Conservation (phyloP, 2,797 vertebrate species). For the Acipenser ruthenus region DNA sequence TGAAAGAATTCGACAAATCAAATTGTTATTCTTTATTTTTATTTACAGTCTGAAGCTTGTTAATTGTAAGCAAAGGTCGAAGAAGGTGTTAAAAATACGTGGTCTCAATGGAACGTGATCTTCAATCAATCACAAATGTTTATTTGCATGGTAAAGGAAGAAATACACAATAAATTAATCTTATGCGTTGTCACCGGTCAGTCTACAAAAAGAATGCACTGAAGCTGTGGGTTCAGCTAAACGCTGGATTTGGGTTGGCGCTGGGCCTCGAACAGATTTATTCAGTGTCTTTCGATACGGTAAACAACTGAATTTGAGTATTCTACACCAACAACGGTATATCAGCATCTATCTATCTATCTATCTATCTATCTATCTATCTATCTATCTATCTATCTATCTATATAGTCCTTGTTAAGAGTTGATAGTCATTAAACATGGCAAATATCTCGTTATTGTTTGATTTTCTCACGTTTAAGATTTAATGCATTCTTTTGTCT, state of each 20-base stretch:
- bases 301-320: neutral
- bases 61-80: neutral
- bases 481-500: too few species aligned
- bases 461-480: too few species aligned
- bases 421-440: too few species aligned
- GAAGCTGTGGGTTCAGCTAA: constrained; percentile 15
- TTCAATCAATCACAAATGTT: constrained; percentile 2
- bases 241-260: neutral
- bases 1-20: constrained; percentile 5
- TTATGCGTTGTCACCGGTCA: constrained; percentile 12
- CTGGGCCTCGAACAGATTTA: neutral
- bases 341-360: too few species aligned
- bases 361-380: too few species aligned
- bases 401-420: too few species aligned
- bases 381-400: too few species aligned
- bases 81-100: too few species aligned
- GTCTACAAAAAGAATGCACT: constrained; percentile 10
- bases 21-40: neutral
- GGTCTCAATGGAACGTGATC: neutral
- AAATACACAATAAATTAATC: constrained; percentile 17
- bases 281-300: neutral
- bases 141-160: neutral
- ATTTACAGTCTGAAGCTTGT: neutral
- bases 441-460: too few species aligned
- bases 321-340: too few species aligned